These are phyloP conservation scores for Ceramica pisi DNA, from an alignment of 2,888 invertebrate genomes.

Conservation along the genomic window DNA sequence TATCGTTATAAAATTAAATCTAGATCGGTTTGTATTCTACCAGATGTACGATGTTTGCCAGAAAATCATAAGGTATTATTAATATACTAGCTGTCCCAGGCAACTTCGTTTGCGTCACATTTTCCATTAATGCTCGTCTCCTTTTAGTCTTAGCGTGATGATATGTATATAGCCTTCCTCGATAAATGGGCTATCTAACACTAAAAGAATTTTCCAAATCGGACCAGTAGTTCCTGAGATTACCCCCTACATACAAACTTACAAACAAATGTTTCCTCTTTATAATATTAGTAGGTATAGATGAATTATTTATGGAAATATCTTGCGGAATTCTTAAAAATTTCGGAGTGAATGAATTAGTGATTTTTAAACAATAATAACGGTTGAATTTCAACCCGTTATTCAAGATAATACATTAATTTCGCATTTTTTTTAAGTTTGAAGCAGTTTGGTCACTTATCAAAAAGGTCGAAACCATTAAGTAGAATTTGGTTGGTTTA, in stretches of 20 bases:
- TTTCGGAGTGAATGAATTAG: conserved; percentile 45
- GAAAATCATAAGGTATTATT: no score
- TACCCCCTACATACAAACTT: no score
- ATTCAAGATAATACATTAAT: conserved; percentile 23
- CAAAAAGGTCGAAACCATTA: conserved; percentile 21
- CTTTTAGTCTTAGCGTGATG: no score
- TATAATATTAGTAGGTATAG: no score
- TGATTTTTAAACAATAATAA: conserved; percentile 54
- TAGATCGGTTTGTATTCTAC: not conserved
- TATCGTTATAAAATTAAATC: not conserved
- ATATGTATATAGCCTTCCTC: no score
- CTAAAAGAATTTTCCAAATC: no score
- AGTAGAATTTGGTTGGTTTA: not conserved
- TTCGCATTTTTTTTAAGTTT: not conserved
- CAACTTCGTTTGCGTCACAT: no score
- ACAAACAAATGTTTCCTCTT: no score
- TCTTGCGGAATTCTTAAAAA: conserved; percentile 26
- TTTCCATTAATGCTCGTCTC: no score
- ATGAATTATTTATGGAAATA: conserved; percentile 54
- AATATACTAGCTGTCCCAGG: no score
- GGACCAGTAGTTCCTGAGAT: no score
- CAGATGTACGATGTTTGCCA: conserved; percentile 1
- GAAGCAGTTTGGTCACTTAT: not conserved
- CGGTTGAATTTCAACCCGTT: conserved; percentile 56
- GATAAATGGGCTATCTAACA: no score